Conservation (phyloP, 2,797 vertebrate genomes). For the Malurus splendens region DNA sequence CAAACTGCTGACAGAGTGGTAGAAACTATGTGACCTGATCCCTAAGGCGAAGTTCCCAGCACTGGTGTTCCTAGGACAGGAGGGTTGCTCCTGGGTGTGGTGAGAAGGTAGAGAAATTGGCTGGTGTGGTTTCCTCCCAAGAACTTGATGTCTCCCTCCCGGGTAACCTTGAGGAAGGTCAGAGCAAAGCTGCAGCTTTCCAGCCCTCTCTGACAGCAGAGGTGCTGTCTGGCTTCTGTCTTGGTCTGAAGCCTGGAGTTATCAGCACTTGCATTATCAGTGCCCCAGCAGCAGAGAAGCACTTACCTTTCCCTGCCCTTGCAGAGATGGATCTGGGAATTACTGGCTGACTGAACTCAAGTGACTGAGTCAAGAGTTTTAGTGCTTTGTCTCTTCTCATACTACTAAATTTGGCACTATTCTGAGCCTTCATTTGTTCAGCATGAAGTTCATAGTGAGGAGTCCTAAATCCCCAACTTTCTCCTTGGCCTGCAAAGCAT, state of each 20-base stretch:
- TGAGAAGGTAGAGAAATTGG: neutral
- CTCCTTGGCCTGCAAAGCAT: neutral
- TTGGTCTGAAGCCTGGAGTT: neutral
- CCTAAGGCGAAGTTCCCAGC: neutral
- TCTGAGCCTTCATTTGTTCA: neutral
- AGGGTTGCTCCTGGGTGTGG: neutral
- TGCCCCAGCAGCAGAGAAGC: neutral
- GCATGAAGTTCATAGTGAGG: neutral
- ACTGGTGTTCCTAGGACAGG: neutral
- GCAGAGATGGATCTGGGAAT: neutral
- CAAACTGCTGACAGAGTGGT: neutral
- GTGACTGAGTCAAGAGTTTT: neutral
- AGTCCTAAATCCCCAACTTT: neutral
- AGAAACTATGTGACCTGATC: neutral
- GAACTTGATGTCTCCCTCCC: neutral
- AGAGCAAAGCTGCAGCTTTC: neutral
- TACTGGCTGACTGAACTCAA: neutral
- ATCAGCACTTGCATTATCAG: neutral
- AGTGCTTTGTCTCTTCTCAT: neutral
- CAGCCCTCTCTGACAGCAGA: neutral
- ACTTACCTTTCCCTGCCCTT: neutral
- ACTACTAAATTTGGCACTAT: neutral
- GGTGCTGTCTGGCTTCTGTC: neutral
- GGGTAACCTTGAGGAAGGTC: neutral
- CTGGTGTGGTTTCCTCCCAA: neutral